Evolutionary conservation across 2,113 vertebrate genomes (phyloP).

Genomic region (Psammodynastes pulverulentus): DNA sequence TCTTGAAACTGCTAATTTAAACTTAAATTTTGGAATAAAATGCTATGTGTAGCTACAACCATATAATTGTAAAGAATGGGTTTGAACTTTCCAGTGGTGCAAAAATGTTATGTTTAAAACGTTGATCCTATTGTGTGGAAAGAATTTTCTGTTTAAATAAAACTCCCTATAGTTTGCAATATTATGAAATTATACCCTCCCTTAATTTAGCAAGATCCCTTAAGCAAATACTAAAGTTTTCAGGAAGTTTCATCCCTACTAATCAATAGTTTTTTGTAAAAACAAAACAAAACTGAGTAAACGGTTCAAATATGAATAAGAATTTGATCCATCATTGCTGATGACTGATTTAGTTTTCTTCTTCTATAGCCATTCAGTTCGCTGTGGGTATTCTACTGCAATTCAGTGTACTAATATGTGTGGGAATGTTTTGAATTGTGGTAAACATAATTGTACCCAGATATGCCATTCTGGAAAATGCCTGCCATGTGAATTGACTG

Average conservation of each 20-base stretch:
- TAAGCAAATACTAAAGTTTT: background rate
- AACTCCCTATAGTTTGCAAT: background rate
- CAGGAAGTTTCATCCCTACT: background rate
- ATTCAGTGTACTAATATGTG: constrained; percentile 86
- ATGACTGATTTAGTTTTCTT: constrained; percentile 13
- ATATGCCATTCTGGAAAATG: constrained; percentile 88
- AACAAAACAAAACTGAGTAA: background rate
- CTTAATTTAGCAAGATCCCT: background rate
- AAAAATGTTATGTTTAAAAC: background rate
- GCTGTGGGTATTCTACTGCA: constrained; percentile 84
- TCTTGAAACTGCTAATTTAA: background rate
- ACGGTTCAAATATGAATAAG: background rate
- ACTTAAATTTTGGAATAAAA: background rate
- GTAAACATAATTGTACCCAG: constrained; percentile 83
- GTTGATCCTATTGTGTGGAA: background rate
- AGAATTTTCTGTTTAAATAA: constrained; percentile 4
- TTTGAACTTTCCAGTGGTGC: background rate
- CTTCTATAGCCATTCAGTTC: constrained; percentile 86
- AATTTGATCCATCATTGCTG: background rate
- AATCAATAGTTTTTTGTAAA: background rate
- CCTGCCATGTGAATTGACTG: constrained; percentile 81
- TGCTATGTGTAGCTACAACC: background rate
- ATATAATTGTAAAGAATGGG: background rate
- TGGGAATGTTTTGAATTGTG: constrained; percentile 83
- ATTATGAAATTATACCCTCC: background rate